Base-by-base conservation (phyloP, 2,888 invertebrate species). In the Chydorus sphaericus region DNA sequence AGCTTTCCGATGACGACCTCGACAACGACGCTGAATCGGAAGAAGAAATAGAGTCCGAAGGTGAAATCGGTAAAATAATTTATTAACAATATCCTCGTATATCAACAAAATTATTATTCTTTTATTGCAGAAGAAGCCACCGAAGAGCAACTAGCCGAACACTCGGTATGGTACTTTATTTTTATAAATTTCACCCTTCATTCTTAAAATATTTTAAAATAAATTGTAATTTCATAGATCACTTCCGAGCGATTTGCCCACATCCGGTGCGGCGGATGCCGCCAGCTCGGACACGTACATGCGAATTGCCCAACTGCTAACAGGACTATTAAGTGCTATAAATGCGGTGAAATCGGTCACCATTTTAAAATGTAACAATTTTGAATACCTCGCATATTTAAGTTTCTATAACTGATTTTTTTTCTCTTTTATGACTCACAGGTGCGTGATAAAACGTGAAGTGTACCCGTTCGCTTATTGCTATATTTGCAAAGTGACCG, bases 401-500 rank as follows among this genome's bases (percentile, higher is more conserved):
- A 23, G 23, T 20, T 39, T 33, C 33, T 33, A 10, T 33, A 10
- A 10, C 33, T 33, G 33, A 36, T n/a, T 16, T 18, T 38, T 39
- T 38, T 39, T 39, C 16, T 1, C 23, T 39, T 26, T 26, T n/a
- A n/a, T n/a, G n/a, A n/a, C n/a, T n/a, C n/a, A n/a, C n/a, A n/a
- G 44, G 23, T 44, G 44, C 28, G 23, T 28, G 26, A 44, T 44
- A 11, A 44, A 44, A 16, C 26, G 28, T 14, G 44, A 44, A 8
- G 26, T 44, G 8, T 44, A 26, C 65, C 79, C 84, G 66, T 89
- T 81, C 72, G 91, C 91, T 0, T 81, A 79, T 55, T 93, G 92
- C 69, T 92, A 91, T 66, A 83, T 92, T 62, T 93, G 92, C 68
- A 80, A 80, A 56, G 82, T 90, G 69, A 80, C 79, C 70, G 92